Conservation (phyloP, 1,140 invertebrate genomes). For the Hesperophylax magnus region DNA sequence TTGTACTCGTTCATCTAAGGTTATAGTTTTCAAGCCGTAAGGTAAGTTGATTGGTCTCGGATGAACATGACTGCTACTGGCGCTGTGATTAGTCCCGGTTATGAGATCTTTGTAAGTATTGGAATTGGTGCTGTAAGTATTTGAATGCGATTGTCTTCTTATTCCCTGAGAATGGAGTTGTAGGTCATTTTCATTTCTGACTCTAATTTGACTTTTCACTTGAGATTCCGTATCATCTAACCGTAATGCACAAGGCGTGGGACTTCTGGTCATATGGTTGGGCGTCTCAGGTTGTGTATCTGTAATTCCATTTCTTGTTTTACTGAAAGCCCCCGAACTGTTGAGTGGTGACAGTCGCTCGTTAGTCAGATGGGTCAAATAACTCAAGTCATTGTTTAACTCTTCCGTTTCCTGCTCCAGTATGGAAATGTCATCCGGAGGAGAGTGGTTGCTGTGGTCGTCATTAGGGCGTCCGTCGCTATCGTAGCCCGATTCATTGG, state of each 20-base stretch:
- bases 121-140: not conserved
- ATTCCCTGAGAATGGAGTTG: not conserved
- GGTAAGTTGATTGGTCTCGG: slow-evolving; percentile 63
- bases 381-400: slow-evolving; percentile 43
- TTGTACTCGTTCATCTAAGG: slow-evolving; percentile 68
- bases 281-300: not conserved
- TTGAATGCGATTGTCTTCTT: not conserved
- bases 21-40: slow-evolving; percentile 69
- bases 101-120: not conserved
- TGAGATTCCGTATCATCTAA: slow-evolving; percentile 17
- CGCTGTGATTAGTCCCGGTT: not conserved
- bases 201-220: slow-evolving; percentile 16
- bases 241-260: slow-evolving; percentile 45
- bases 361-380: slow-evolving; percentile 34
- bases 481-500: slow-evolving; percentile 87
- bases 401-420: slow-evolving; percentile 53
- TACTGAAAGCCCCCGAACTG: not conserved
- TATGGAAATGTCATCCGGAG: slow-evolving; percentile 63
- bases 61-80: not conserved
- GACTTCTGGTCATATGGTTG: slow-evolving; percentile 37
- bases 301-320: not conserved
- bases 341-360: slow-evolving; percentile 5
- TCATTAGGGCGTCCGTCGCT: slow-evolving; percentile 79
- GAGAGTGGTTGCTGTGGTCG: slow-evolving; percentile 70
- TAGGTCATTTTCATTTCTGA: slow-evolving; percentile 1